Conservation (phyloP, 2,888 invertebrate species). For the Morpho deidamia region DNA sequence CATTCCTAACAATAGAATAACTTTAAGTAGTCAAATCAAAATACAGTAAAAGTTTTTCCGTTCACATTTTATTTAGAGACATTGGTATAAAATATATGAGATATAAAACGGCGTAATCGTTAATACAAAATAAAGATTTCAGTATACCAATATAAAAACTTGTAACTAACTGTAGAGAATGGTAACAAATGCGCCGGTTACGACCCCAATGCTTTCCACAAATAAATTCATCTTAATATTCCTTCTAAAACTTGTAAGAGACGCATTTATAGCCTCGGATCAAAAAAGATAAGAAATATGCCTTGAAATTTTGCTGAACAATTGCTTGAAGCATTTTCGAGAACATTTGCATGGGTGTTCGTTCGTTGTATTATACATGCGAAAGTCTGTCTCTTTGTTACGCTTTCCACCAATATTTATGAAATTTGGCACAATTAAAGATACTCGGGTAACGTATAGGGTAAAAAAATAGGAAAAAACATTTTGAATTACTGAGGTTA, state of each 20-base stretch:
- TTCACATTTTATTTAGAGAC: slow-evolving; percentile 75
- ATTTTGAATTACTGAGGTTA: no score
- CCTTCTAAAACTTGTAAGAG: slow-evolving; percentile 1
- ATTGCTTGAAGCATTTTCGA: no score
- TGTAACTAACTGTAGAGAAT: slow-evolving; percentile 29
- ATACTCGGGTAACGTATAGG: no score
- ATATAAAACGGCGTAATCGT: slow-evolving; percentile 76
- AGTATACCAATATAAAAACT: slow-evolving; percentile 54
- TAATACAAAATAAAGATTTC: slow-evolving; percentile 68
- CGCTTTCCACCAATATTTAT: neutral
- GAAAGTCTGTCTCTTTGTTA: no score
- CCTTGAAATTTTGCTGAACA: neutral
- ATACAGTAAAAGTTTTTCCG: slow-evolving; percentile 29
- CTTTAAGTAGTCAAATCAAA: neutral
- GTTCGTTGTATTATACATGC: no score
- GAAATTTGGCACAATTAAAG: no score
- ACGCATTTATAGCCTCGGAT: slow-evolving; percentile 14
- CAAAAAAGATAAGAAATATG: slow-evolving; percentile 13
- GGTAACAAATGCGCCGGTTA: slow-evolving; percentile 6
- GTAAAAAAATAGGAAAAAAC: no score
- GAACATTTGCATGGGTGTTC: no score
- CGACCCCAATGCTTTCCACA: slow-evolving; percentile 1
- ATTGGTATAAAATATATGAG: slow-evolving; percentile 78
- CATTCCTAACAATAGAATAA: no score
- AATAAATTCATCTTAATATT: slow-evolving; percentile 5